Evolutionary conservation across 1,140 invertebrate species (phyloP).

Genomic region (Philotrypesis tridentata): DNA sequence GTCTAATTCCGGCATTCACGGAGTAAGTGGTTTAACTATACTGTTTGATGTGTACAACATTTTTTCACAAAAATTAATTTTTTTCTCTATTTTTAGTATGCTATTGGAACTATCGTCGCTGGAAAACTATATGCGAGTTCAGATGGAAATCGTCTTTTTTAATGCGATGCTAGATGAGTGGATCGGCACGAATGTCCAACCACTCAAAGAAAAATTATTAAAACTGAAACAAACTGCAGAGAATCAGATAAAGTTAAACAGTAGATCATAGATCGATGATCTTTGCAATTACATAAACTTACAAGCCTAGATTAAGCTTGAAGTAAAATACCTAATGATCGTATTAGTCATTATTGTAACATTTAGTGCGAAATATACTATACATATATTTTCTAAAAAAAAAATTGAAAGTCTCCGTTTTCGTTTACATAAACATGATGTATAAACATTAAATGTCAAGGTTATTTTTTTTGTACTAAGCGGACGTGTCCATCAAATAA

Average conservation of each 20-base stretch:
- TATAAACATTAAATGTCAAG: not conserved
- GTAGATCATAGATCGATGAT: constrained; percentile 50
- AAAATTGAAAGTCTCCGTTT: not conserved
- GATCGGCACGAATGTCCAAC: constrained; percentile 74
- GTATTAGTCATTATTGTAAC: not conserved
- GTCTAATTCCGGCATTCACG: constrained; percentile 73
- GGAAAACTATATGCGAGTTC: constrained; percentile 73
- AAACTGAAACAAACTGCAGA: constrained; percentile 74
- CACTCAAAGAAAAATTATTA: constrained; percentile 72
- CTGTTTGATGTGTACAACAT: no score
- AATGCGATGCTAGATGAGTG: constrained; percentile 75
- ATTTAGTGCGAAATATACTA: constrained; percentile 25
- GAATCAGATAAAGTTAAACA: constrained; percentile 71
- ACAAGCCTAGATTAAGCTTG: constrained; percentile 18
- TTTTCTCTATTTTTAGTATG: constrained; percentile 68
- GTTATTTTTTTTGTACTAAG: not conserved
- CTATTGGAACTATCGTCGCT: constrained; percentile 73
- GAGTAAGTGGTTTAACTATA: no score
- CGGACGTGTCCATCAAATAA: not conserved
- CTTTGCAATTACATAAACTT: constrained; percentile 7
- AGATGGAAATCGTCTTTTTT: constrained; percentile 75
- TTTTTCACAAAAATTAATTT: not conserved
- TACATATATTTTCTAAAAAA: constrained; percentile 30
- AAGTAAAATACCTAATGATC: not conserved
- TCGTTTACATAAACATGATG: not conserved